phyloP scores from a whole-genome alignment of 2,888 invertebrate genomes.

The Serrognathus titanus region DNA sequence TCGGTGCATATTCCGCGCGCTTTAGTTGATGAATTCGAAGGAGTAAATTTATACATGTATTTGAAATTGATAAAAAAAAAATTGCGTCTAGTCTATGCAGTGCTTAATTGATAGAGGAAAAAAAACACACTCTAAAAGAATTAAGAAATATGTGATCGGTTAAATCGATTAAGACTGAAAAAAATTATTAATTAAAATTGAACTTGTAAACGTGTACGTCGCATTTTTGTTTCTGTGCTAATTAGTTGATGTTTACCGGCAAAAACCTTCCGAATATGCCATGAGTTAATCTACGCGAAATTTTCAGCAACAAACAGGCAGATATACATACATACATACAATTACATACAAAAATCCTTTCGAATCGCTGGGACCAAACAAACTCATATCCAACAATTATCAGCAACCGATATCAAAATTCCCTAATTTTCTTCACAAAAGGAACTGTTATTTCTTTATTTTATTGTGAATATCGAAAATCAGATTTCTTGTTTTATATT shows the following conservation, averaged over 20 bases:
- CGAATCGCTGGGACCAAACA: constrained; percentile 48
- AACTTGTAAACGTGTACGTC: not conserved
- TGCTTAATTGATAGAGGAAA: constrained; percentile 23
- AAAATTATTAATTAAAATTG: constrained; percentile 17
- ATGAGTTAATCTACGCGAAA: constrained; percentile 29
- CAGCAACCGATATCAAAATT: constrained; percentile 20
- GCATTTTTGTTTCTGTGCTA: constrained; percentile 1
- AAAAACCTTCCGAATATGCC: constrained; percentile 43
- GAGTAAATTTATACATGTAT: no score
- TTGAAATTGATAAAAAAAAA: constrained; percentile 22
- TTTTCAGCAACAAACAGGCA: constrained; percentile 20
- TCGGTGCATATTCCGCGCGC: constrained; percentile 16
- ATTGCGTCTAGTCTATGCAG: constrained; percentile 24
- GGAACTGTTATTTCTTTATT: constrained; percentile 20
- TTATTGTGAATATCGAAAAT: constrained; percentile 14
- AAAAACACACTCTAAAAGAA: constrained; percentile 21
- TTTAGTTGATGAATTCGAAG: constrained; percentile 12
- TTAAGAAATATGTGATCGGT: constrained; percentile 41
- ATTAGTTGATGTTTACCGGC: not conserved
- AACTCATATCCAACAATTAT: constrained; percentile 46
- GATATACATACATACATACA: constrained; percentile 29
- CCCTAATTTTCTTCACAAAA: constrained; percentile 13
- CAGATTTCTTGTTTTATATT: constrained; percentile 18
- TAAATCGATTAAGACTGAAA: constrained; percentile 46
- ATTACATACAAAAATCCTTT: constrained; percentile 23